Percentiles rank a stretch among this genome's conserved stretches.
phyloP scores from a whole-genome alignment of 2,797 vertebrate species.

The Babyrousa celebensis region DNA sequence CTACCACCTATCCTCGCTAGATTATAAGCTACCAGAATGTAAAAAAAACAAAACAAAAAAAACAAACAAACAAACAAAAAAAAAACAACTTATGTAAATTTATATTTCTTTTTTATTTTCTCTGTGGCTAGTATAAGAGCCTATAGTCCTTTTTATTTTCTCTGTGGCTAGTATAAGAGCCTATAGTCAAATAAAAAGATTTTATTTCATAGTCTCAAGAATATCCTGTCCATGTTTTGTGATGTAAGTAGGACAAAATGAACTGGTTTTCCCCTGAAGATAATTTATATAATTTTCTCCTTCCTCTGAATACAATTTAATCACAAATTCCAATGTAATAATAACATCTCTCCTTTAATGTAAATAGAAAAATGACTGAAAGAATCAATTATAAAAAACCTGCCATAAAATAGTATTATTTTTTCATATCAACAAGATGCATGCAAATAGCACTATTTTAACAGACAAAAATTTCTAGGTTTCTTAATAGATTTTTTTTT shows the following conservation, averaged over 20 bases:
- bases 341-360: neutral
- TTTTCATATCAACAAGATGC: neutral
- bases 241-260: neutral
- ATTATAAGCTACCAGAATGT: neutral
- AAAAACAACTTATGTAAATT: neutral
- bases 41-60: too few relatives aligned
- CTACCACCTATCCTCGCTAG: neutral
- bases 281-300: slow-evolving; percentile 27
- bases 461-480: neutral
- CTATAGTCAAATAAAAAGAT: neutral
- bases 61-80: too few relatives aligned
- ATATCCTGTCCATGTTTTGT: neutral
- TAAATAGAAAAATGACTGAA: slow-evolving; percentile 60
- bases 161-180: neutral
- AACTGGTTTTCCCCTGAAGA: neutral
- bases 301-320: slow-evolving; percentile 33
- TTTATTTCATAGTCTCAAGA: neutral
- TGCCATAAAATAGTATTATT: neutral
- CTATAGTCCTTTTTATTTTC: neutral
- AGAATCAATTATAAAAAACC: neutral
- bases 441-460: neutral
- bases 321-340: slow-evolving; percentile 8
- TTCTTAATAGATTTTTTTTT: neutral
- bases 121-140: neutral
- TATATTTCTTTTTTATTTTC: slow-evolving; percentile 9